Percentiles rank a stretch among this genome's conserved stretches.
phyloP scores from a whole-genome alignment of 2,888 invertebrate genomes.

The Tiliacea aurago region DNA sequence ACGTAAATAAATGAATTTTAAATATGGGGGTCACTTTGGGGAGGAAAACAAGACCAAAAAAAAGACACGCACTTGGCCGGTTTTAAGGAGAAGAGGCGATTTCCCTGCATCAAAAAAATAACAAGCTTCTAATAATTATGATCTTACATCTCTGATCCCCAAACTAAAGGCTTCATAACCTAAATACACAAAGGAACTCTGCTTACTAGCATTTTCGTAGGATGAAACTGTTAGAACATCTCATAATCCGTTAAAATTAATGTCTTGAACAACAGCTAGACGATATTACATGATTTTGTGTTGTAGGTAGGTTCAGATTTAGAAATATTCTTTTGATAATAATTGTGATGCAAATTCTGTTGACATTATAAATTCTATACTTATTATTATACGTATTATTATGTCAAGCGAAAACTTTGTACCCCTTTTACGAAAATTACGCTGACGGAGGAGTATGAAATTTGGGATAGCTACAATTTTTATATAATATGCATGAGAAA shows the following conservation, averaged over 20 bases:
- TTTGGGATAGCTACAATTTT: too few species aligned
- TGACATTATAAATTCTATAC: background rate
- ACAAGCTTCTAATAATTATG: constrained; percentile 14
- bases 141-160: constrained; percentile 7
- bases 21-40: too few species aligned
- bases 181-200: constrained; percentile 56
- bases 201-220: constrained; percentile 22
- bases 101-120: background rate
- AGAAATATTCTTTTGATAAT: constrained; percentile 2
- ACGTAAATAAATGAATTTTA: too few species aligned
- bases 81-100: background rate
- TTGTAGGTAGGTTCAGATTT: constrained; percentile 15
- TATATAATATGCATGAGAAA: too few species aligned
- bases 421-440: too few species aligned
- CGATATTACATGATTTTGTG: constrained; percentile 13
- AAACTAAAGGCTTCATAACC: constrained; percentile 33
- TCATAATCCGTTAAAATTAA: constrained; percentile 50
- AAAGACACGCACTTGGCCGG: too few species aligned
- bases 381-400: background rate
- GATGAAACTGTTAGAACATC: constrained; percentile 47
- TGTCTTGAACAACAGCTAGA: constrained; percentile 42
- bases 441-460: too few species aligned
- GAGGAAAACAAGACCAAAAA: too few species aligned
- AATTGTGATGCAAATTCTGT: background rate
- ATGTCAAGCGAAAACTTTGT: too few species aligned